Evolutionary conservation across 2,888 invertebrate species (phyloP), one percentile per base, ranked within the genome.

Genomic region (Petrolisthes cinctipes): DNA sequence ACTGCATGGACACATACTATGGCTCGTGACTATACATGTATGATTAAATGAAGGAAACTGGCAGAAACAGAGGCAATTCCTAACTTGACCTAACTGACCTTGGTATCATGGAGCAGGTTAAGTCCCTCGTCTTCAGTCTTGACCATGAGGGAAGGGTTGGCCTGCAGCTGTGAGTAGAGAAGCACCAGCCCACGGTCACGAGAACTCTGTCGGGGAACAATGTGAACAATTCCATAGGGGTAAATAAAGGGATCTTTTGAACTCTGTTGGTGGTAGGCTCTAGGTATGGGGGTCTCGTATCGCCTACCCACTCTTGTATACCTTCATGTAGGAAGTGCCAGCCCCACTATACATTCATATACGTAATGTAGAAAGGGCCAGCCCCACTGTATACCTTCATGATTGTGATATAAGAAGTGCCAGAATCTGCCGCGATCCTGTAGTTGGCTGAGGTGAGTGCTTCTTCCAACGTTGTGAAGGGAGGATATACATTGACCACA

Each of bases 391-490:
- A 17, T 71, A 87, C 87, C 83, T 83, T 51, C 80, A 84, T 71
- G 11, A 53, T 73, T 20, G 68, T 57, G 2, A 87, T 53, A 14
- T 87, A 87, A 7, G 83, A 73, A 1, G 87, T 83, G n/a, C 87
- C 87, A n/a, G 23, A 23, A 23, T 53, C 23, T 4, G 61, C 68
- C 1, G 84, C 56, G 37, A 84, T 61, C 54, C 20, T 14, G 81
- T 80, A 87, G n/a, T 75, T 81, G 4, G 83, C 84, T 5, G 57
- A 51, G 20, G 83, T 84, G 53, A 87, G 56, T 79, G 87, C 87
- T 1, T 83, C 87, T 1, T 6, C 56, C 5, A 87, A 51, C 11
- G 57, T 51, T 1, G 20, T 57, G 61, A 87, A 87, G 66, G 87
- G 87, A 4, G 37, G 37, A 1, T 73, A 37, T 0, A 23, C 56